These are phyloP conservation scores for Thunnus thynnus DNA, from an alignment of 2,113 vertebrate species.

Conservation along the genomic window DNA sequence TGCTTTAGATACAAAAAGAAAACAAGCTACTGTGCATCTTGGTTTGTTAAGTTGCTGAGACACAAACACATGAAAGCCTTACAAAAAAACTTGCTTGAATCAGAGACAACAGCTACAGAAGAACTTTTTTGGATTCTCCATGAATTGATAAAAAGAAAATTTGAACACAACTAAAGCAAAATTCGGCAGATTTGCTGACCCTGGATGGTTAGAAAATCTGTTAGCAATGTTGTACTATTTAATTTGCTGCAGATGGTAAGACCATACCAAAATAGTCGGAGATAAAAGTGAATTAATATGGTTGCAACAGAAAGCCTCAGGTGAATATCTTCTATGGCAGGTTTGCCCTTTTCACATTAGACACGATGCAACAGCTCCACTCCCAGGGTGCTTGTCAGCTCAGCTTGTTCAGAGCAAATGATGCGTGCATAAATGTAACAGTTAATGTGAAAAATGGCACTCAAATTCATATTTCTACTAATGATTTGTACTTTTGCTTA, in stretches of 20 bases:
- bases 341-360: constrained; percentile 55
- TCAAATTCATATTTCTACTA: constrained; percentile 5
- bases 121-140: background rate
- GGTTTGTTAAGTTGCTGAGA: background rate
- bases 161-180: background rate
- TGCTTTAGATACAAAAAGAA: background rate
- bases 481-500: constrained; percentile 15
- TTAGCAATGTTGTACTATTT: constrained; percentile 11
- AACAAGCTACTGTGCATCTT: background rate
- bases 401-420: constrained; percentile 51
- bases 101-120: background rate
- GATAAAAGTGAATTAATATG: constrained; percentile 37
- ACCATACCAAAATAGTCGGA: background rate
- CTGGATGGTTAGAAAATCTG: background rate
- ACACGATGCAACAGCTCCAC: constrained; percentile 53
- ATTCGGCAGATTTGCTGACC: constrained; percentile 10
- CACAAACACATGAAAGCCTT: background rate
- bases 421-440: constrained; percentile 51
- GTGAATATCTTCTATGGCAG: constrained; percentile 29
- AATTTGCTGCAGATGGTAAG: constrained; percentile 23
- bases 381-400: constrained; percentile 44
- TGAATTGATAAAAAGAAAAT: no score
- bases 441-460: constrained; percentile 31
- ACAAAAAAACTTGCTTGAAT: background rate
- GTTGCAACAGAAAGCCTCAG: constrained; percentile 6